Percentiles rank a stretch among this genome's conserved stretches.
phyloP scores from a whole-genome alignment of 2,797 vertebrate species.

The Sphenodon punctatus region DNA sequence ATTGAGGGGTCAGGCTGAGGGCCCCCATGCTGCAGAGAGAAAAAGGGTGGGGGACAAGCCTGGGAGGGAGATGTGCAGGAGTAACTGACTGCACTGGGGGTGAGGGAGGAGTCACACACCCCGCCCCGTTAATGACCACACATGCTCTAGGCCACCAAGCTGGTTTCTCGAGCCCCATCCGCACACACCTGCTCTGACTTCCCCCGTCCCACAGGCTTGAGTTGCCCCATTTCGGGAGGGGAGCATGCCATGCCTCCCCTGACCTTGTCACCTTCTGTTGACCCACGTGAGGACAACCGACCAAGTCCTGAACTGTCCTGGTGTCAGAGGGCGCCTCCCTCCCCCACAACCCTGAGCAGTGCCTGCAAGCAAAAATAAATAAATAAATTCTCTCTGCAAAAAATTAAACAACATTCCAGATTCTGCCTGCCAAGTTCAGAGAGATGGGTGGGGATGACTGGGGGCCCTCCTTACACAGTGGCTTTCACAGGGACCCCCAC shows the following conservation, averaged over 20 bases:
- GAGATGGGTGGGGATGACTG: background rate
- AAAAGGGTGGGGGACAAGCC: background rate
- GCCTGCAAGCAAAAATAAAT: background rate
- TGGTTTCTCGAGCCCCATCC: background rate
- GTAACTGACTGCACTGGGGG: background rate
- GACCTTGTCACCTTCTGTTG: slow-evolving; percentile 28
- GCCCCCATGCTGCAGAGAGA: background rate
- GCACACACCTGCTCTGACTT: background rate
- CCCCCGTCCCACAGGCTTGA: background rate
- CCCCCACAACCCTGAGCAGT: background rate
- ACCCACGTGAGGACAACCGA: background rate
- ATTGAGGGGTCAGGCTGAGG: background rate
- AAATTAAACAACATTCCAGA: background rate
- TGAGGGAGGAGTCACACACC: too few relatives aligned
- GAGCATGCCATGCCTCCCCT: background rate
- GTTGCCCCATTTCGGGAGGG: background rate
- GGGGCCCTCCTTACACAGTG: background rate
- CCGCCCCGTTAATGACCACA: background rate
- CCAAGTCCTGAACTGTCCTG: background rate
- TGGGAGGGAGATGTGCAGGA: background rate
- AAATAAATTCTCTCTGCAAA: background rate
- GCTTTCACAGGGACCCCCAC: background rate
- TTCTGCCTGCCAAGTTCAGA: background rate
- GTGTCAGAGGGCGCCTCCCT: background rate
- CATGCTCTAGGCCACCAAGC: background rate